A percentile compares a stretch with the other conserved stretches of the same genome.
Evolutionary conservation across 35 echinoderm and acorn worm species (phyloP).

Genomic region (Acanthaster planci): DNA sequence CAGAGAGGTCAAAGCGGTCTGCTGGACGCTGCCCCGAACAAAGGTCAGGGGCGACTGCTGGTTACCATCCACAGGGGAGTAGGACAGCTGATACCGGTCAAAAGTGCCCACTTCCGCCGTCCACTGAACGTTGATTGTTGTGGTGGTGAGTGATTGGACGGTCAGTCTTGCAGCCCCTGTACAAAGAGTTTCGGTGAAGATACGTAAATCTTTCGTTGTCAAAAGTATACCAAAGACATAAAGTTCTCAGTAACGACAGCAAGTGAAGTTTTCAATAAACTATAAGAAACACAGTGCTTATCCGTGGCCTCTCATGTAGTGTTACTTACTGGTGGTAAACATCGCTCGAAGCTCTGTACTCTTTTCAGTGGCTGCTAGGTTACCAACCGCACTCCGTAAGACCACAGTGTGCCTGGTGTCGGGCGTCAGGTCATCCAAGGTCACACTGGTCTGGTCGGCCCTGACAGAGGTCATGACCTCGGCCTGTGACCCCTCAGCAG

Average conservation of each 20-base stretch:
- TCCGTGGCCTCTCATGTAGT: not conserved
- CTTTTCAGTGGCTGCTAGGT: not conserved
- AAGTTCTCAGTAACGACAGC: too few relatives aligned
- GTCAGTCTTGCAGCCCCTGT: not conserved
- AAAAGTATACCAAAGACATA: too few relatives aligned
- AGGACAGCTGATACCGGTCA: constrained; percentile 30
- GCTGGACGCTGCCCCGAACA: not conserved
- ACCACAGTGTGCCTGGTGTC: not conserved
- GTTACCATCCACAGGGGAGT: constrained; percentile 33
- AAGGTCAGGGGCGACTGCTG: not conserved
- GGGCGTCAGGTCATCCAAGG: not conserved
- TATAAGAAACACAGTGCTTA: too few relatives aligned
- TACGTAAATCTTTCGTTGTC: too few relatives aligned
- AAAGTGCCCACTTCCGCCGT: constrained; percentile 8
- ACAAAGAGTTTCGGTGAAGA: too few relatives aligned
- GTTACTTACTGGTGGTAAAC: constrained; percentile 6
- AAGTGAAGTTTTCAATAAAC: too few relatives aligned
- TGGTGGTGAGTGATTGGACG: not conserved
- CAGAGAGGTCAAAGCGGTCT: not conserved
- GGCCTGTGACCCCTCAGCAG: not conserved
- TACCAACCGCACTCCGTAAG: not conserved
- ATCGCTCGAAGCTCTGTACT: not conserved
- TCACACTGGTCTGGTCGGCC: not conserved
- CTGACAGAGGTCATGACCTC: not conserved
- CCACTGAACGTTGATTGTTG: constrained; percentile 40